A percentile compares a stretch with the other conserved stretches of the same genome.
phyloP scores from a whole-genome alignment of 1,140 invertebrate species.

The Lordiphosa stackelbergi region DNA sequence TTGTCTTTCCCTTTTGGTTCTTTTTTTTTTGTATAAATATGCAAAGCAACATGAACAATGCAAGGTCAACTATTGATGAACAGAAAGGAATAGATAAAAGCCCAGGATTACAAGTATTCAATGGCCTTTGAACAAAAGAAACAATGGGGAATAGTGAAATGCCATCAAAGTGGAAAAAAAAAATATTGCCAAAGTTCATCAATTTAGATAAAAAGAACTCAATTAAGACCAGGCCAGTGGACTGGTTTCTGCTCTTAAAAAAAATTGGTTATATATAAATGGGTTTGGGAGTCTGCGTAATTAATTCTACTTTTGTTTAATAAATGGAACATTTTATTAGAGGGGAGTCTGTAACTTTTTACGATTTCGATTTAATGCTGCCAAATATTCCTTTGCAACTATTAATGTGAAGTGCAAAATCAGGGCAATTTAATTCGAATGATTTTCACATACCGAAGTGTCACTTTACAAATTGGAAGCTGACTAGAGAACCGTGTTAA shows the following conservation, averaged over 20 bases:
- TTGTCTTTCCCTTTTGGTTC: neutral
- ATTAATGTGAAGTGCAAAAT: no score
- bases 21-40: slow-evolving; percentile 50
- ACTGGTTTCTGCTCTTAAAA: neutral
- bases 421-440: no score
- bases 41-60: slow-evolving; percentile 52
- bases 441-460: no score
- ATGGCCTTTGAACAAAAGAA: slow-evolving; percentile 29
- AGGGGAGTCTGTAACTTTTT: no score
- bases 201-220: slow-evolving; percentile 12
- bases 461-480: no score
- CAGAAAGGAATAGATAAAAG: slow-evolving; percentile 13
- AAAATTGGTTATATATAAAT: no score
- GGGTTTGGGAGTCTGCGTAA: no score
- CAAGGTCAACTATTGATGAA: slow-evolving; percentile 39
- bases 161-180: slow-evolving; percentile 2
- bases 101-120: slow-evolving; percentile 17
- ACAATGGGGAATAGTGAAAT: slow-evolving; percentile 18
- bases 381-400: no score
- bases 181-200: neutral
- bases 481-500: no score
- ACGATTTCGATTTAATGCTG: no score
- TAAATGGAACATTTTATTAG: no score
- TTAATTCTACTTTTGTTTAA: no score
- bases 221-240: slow-evolving; percentile 7